These are phyloP conservation scores for Synanceia verrucosa DNA, from an alignment of 2,797 vertebrate species.

Conservation along the genomic window DNA sequence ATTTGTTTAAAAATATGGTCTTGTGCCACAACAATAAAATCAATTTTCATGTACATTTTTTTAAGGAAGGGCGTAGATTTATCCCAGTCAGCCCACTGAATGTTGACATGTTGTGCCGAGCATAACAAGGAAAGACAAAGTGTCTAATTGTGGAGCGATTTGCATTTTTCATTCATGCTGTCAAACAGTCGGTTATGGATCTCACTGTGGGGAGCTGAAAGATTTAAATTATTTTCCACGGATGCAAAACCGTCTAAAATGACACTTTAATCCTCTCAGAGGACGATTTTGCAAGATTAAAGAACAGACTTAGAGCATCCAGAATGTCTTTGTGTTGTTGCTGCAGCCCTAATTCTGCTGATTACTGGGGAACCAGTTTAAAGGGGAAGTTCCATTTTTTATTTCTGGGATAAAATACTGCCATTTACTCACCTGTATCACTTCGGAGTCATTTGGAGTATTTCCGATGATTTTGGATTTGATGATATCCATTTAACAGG, in stretches of 20 bases:
- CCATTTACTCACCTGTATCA: too few species aligned
- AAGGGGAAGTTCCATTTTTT: too few species aligned
- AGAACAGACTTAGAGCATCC: conserved; percentile 35
- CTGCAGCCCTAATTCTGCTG: conserved; percentile 21
- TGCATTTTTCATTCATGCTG: conserved; percentile 53
- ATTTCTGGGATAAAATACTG: too few species aligned
- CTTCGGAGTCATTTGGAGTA: too few species aligned
- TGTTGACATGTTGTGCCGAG: conserved; percentile 39
- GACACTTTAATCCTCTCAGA: conserved; percentile 67
- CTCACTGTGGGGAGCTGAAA: conserved; percentile 28
- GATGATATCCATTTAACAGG: too few species aligned
- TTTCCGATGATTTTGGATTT: too few species aligned
- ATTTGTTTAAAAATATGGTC: not conserved
- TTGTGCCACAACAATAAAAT: conserved; percentile 27
- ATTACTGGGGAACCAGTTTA: conserved; percentile 17
- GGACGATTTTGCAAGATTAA: conserved; percentile 52
- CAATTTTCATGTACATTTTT: conserved; percentile 25
- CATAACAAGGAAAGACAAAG: conserved; percentile 46
- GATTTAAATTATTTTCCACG: conserved; percentile 52
- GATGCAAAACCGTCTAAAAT: conserved; percentile 59
- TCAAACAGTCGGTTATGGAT: conserved; percentile 42
- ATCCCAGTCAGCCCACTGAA: conserved; percentile 1
- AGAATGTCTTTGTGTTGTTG: conserved; percentile 31
- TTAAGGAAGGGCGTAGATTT: conserved; percentile 16
- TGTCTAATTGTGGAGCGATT: conserved; percentile 46